Evolutionary conservation across 2,888 invertebrate species (phyloP).

Genomic region (Ferrisia virgata): DNA sequence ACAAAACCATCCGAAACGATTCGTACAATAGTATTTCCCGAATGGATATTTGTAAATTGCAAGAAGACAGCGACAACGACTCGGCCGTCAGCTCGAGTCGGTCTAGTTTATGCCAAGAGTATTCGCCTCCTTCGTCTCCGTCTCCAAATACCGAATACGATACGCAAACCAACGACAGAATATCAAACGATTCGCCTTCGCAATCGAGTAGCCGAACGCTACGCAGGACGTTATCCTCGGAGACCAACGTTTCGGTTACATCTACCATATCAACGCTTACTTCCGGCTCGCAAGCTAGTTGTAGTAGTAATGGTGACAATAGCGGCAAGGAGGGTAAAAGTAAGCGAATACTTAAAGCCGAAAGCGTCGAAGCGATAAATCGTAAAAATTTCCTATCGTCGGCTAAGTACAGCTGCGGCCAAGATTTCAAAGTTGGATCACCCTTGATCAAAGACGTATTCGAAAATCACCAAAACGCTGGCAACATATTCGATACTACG

Average conservation of each 20-base stretch:
- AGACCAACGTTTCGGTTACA: slow-evolving; percentile 63
- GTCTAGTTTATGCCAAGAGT: slow-evolving; percentile 72
- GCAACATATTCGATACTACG: no score
- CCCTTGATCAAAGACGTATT: slow-evolving; percentile 61
- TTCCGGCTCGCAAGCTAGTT: slow-evolving; percentile 66
- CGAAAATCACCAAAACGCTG: slow-evolving; percentile 50
- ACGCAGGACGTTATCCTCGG: slow-evolving; percentile 65
- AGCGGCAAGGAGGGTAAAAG: slow-evolving; percentile 54
- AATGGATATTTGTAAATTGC: slow-evolving; percentile 36
- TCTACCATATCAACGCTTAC: slow-evolving; percentile 54
- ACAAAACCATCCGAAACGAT: not conserved
- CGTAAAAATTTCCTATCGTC: slow-evolving; percentile 83
- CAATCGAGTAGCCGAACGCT: slow-evolving; percentile 32
- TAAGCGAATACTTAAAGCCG: slow-evolving; percentile 69
- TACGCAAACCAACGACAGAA: slow-evolving; percentile 19
- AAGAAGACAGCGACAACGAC: slow-evolving; percentile 77
- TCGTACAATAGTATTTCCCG: slow-evolving; percentile 32
- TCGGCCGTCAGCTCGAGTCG: slow-evolving; percentile 83
- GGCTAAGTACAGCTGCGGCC: slow-evolving; percentile 50
- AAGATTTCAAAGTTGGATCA: slow-evolving; percentile 68
- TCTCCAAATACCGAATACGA: slow-evolving; percentile 54
- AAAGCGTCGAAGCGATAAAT: slow-evolving; percentile 79
- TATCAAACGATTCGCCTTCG: slow-evolving; percentile 49
- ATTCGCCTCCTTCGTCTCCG: slow-evolving; percentile 71
- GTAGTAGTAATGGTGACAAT: slow-evolving; percentile 48